phyloP scores from a whole-genome alignment of 2,113 vertebrate genomes.

The Rhinichthys klamathensis region DNA sequence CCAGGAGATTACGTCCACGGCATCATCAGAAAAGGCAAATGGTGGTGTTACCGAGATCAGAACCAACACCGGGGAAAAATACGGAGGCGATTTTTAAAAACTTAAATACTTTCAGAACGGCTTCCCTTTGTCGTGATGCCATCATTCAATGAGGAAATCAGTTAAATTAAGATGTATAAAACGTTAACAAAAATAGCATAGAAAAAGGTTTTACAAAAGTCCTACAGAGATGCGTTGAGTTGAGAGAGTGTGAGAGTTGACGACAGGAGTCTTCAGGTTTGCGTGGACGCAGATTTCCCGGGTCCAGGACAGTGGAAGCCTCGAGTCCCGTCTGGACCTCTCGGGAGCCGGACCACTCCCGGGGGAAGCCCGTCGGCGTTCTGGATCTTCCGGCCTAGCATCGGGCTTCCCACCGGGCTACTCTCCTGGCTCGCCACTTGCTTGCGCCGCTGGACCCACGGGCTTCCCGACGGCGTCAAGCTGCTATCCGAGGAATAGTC shows the following conservation, averaged over 20 bases:
- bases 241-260: background rate
- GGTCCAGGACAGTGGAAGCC: slow-evolving; percentile 82
- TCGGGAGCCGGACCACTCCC: slow-evolving; percentile 87
- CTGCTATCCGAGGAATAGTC: slow-evolving; percentile 98
- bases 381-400: slow-evolving; percentile 86
- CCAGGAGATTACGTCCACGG: slow-evolving; percentile 60
- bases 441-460: slow-evolving; percentile 93
- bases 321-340: slow-evolving; percentile 90
- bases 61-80: slow-evolving; percentile 7
- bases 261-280: slow-evolving; percentile 58
- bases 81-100: background rate
- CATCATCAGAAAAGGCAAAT: slow-evolving; percentile 62
- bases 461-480: slow-evolving; percentile 90
- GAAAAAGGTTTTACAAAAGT: slow-evolving; percentile 69
- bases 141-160: background rate
- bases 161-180: slow-evolving; percentile 46
- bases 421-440: slow-evolving; percentile 88
- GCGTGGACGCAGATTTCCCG: slow-evolving; percentile 71
- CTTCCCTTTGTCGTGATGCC: slow-evolving; percentile 14
- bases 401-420: slow-evolving; percentile 86
- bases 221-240: slow-evolving; percentile 36
- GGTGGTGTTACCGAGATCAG: slow-evolving; percentile 59
- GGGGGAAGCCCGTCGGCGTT: slow-evolving; percentile 86
- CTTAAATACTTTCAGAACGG: slow-evolving; percentile 7
- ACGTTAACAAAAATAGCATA: slow-evolving; percentile 18